Evolutionary conservation across 1,140 invertebrate genomes (phyloP).

Genomic region (Himalopsyche phryganea): DNA sequence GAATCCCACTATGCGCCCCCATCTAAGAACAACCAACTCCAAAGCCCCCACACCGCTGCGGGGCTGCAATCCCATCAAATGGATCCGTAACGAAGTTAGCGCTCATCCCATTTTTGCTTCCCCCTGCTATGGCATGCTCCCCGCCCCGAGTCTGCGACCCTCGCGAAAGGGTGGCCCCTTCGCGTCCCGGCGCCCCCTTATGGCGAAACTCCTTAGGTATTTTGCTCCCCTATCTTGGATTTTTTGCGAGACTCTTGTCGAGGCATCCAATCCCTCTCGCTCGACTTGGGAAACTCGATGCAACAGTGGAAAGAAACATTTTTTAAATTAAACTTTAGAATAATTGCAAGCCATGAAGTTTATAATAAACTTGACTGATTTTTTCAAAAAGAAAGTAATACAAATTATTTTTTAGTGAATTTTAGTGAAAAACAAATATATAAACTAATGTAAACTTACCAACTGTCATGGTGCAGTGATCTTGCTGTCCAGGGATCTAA

Average conservation of each 20-base stretch:
- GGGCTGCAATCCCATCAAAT: slow-evolving; percentile 54
- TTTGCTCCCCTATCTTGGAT: background rate
- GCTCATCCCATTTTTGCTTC: slow-evolving; percentile 46
- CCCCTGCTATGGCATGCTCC: slow-evolving; percentile 26
- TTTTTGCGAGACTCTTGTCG: background rate
- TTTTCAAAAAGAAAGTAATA: no score
- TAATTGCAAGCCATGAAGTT: no score
- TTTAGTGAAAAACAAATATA: no score
- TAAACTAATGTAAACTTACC: no score
- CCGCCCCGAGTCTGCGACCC: slow-evolving; percentile 1
- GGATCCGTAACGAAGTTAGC: slow-evolving; percentile 54
- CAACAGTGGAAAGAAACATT: background rate
- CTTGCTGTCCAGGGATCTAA: no score
- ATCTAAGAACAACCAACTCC: slow-evolving; percentile 18
- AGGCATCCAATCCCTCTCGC: background rate
- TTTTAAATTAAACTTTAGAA: no score
- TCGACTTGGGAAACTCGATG: no score
- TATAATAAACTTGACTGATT: no score
- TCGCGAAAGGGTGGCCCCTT: slow-evolving; percentile 9
- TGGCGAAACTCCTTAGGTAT: slow-evolving; percentile 10
- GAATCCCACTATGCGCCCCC: background rate
- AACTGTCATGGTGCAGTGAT: no score
- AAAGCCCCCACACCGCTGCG: slow-evolving; percentile 25
- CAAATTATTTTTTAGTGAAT: no score
- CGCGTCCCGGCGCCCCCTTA: slow-evolving; percentile 12